Percentiles rank a stretch among this genome's conserved stretches.
Evolutionary conservation across 1,140 invertebrate species (phyloP).

Genomic region (Oncopeltus fasciatus): DNA sequence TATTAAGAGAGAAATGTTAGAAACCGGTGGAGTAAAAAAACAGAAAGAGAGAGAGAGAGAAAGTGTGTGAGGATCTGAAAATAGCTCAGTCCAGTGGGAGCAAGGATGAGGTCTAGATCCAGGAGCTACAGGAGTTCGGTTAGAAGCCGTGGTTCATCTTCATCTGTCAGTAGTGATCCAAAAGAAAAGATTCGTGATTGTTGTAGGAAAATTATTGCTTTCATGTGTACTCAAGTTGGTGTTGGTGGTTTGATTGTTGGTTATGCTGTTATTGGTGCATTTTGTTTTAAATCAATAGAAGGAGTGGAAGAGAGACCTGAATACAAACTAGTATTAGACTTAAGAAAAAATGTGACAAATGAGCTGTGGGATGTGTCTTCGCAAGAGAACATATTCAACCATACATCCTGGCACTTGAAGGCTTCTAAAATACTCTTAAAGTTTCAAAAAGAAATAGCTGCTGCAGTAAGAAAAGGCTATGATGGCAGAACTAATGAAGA

Average conservation of each 20-base stretch:
- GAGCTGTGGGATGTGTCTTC: constrained; percentile 60
- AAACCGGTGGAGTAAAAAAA: too few species aligned
- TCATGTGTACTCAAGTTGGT: constrained; percentile 89
- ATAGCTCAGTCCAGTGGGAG: background rate
- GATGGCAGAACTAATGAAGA: constrained; percentile 52
- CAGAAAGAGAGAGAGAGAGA: background rate
- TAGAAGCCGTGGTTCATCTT: constrained; percentile 49
- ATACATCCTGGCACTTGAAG: constrained; percentile 48
- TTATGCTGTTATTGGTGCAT: constrained; percentile 87
- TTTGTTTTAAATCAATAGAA: constrained; percentile 80
- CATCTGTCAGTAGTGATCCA: constrained; percentile 45
- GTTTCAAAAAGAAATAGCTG: constrained; percentile 57
- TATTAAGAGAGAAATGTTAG: too few species aligned
- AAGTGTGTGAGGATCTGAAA: background rate
- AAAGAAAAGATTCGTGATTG: constrained; percentile 63
- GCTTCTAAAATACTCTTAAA: constrained; percentile 48
- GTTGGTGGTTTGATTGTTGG: constrained; percentile 86
- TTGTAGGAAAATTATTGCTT: constrained; percentile 67
- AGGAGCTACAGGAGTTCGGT: constrained; percentile 34
- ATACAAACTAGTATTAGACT: constrained; percentile 33
- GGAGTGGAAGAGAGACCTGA: constrained; percentile 45
- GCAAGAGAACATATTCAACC: constrained; percentile 58
- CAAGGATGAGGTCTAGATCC: constrained; percentile 6
- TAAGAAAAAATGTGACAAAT: constrained; percentile 39
- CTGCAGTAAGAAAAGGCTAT: constrained; percentile 58